phyloP scores from a whole-genome alignment of 1,140 invertebrate species.

The Lordiphosa clarofinis region DNA sequence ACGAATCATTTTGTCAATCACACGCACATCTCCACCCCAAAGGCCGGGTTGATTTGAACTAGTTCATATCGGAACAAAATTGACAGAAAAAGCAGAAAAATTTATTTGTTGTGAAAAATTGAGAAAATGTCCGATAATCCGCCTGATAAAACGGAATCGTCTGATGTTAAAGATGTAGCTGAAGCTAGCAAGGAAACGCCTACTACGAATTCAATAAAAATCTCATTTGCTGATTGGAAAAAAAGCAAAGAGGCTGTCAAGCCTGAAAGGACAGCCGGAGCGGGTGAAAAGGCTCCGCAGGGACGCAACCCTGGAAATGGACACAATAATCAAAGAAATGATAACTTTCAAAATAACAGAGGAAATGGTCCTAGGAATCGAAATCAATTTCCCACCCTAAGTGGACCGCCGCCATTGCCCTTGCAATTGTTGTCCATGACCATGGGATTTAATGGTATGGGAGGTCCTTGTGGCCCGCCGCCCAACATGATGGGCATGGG shows the following conservation, averaged over 20 bases:
- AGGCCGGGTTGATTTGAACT: too few species aligned
- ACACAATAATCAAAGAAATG: constrained; percentile 26
- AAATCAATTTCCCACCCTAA: constrained; percentile 30
- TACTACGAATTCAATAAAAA: constrained; percentile 18
- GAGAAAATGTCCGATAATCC: constrained; percentile 27
- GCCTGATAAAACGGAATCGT: constrained; percentile 1
- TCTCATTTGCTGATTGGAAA: constrained; percentile 70
- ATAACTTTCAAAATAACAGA: constrained; percentile 16
- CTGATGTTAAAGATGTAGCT: neutral
- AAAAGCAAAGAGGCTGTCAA: constrained; percentile 53
- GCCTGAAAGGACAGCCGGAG: constrained; percentile 5
- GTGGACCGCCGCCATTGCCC: constrained; percentile 52
- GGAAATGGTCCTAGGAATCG: constrained; percentile 3
- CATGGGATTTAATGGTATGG: constrained; percentile 40
- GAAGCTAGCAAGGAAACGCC: constrained; percentile 6
- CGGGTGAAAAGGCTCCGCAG: constrained; percentile 12
- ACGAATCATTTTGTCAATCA: too few species aligned
- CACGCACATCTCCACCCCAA: too few species aligned
- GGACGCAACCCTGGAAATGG: constrained; percentile 22
- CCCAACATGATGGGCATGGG: constrained; percentile 1
- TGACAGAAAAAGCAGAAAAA: too few species aligned
- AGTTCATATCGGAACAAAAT: too few species aligned
- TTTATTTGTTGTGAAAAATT: too few species aligned
- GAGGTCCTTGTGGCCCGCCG: constrained; percentile 10
- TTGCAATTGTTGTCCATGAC: constrained; percentile 48